phyloP scores from a whole-genome alignment of 2,113 vertebrate genomes.

The Thryonomys swinderianus region DNA sequence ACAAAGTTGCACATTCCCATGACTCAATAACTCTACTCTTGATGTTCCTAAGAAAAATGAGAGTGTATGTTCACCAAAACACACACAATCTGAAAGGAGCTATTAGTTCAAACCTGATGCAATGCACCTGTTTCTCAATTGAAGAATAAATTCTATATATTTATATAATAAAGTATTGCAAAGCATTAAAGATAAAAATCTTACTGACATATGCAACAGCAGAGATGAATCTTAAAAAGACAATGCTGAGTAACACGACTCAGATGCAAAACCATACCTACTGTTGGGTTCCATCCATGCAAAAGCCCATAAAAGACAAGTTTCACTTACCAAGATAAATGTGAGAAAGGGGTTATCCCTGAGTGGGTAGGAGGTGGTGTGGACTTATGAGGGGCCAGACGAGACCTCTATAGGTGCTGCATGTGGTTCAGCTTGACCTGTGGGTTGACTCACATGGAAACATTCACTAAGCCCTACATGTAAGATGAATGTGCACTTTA shows the following conservation, averaged over 20 bases:
- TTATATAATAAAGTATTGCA: neutral
- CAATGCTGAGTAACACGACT: neutral
- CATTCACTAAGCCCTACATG: neutral
- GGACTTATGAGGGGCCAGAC: neutral
- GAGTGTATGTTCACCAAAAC: neutral
- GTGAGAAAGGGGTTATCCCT: rapidly evolving
- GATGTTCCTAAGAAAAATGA: neutral
- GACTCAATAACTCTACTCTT: neutral
- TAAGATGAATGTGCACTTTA: neutral
- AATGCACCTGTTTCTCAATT: neutral
- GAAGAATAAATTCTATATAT: neutral
- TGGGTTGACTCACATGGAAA: neutral
- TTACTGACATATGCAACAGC: neutral
- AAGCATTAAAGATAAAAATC: neutral
- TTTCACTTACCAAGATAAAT: neutral
- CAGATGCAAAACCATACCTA: neutral
- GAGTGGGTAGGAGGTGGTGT: neutral
- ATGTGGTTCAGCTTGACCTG: neutral
- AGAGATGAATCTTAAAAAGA: neutral
- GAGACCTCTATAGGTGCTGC: neutral
- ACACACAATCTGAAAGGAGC: neutral
- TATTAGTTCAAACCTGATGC: neutral
- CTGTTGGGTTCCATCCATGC: neutral
- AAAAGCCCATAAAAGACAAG: neutral
- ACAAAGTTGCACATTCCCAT: neutral